Evolutionary conservation across 2,888 invertebrate genomes (phyloP).

Genomic region (Drosophila robusta): DNA sequence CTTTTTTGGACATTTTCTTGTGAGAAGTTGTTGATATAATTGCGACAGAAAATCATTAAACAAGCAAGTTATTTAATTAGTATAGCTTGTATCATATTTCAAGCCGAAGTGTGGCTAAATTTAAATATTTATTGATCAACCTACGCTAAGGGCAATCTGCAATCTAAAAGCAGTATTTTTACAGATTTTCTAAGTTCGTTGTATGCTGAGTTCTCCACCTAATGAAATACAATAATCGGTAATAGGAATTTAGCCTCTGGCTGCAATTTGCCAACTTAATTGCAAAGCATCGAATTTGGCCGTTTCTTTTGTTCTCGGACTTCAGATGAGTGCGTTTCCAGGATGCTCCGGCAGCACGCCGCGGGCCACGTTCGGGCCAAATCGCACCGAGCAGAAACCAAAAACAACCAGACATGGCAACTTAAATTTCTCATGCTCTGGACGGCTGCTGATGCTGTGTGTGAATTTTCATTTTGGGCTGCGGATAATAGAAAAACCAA

Average conservation of each 20-base stretch:
- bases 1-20: no score
- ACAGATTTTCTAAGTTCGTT: no score
- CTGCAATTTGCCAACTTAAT: conserved; percentile 39
- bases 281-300: conserved; percentile 17
- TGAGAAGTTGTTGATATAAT: no score
- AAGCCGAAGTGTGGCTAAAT: no score
- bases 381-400: not conserved
- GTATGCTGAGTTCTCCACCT: conserved; percentile 18
- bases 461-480: conserved; percentile 1
- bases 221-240: conserved; percentile 42
- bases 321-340: conserved; percentile 28
- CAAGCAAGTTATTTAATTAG: no score
- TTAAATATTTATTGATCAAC: no score
- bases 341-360: not conserved
- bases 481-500: conserved; percentile 11
- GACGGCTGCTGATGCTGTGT: not conserved
- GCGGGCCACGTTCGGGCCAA: conserved; percentile 7
- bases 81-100: no score
- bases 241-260: conserved; percentile 36
- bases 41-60: no score
- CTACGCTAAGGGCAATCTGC: no score
- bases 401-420: conserved; percentile 4
- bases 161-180: no score
- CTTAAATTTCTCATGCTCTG: conserved; percentile 4
- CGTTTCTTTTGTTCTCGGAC: conserved; percentile 34